Evolutionary conservation across 2,888 invertebrate species (phyloP).

Genomic region (Drosophila aldrichi): DNA sequence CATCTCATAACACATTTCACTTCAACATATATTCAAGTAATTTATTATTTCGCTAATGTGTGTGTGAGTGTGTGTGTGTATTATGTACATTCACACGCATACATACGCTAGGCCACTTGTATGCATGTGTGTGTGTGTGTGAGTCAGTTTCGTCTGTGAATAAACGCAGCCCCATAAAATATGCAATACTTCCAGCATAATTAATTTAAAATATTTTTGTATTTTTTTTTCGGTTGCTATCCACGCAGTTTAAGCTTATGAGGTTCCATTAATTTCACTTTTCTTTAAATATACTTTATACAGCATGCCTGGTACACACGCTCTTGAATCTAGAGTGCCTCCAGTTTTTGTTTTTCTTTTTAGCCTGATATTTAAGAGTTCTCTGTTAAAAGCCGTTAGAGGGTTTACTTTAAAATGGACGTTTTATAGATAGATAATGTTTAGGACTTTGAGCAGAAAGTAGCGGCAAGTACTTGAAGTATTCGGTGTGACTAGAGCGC

Average conservation of each 20-base stretch:
- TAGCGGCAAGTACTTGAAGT: constrained; percentile 55
- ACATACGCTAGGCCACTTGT: background rate
- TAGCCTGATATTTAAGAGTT: constrained; percentile 34
- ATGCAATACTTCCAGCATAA: constrained; percentile 62
- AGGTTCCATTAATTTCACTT: constrained; percentile 69
- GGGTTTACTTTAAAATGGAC: constrained; percentile 70
- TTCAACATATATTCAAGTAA: constrained; percentile 39
- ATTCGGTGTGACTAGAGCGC: constrained; percentile 39
- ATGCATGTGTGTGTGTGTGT: constrained; percentile 26
- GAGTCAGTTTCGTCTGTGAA: constrained; percentile 46
- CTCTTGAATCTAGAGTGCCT: constrained; percentile 22
- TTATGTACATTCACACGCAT: constrained; percentile 19
- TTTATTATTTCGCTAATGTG: constrained; percentile 19
- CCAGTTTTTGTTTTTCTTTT: constrained; percentile 6
- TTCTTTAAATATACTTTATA: constrained; percentile 29
- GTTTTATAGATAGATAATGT: constrained; percentile 69
- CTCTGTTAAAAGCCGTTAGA: constrained; percentile 46
- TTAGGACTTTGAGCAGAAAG: constrained; percentile 62
- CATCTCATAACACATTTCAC: constrained; percentile 52
- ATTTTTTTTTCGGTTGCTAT: constrained; percentile 15
- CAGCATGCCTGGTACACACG: constrained; percentile 6
- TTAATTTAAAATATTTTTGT: constrained; percentile 16
- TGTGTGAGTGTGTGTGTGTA: background rate
- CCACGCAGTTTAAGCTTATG: constrained; percentile 66
- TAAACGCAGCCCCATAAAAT: constrained; percentile 74